A percentile compares a stretch with the other conserved stretches of the same genome.
These are phyloP conservation scores for Ceratosolen fusciceps DNA, from an alignment of 1,140 invertebrate genomes.

Conservation along the genomic window DNA sequence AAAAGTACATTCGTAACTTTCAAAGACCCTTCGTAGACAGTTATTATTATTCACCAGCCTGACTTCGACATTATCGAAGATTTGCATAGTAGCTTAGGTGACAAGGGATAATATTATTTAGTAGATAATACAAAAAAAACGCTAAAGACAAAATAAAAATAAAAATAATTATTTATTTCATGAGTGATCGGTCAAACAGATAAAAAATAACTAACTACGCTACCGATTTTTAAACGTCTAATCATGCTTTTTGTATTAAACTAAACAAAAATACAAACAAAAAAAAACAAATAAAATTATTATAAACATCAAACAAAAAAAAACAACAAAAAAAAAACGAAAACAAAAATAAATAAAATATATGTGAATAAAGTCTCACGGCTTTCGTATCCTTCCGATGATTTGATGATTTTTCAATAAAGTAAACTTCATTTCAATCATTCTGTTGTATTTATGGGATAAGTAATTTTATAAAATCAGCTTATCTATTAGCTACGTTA, in stretches of 20 bases:
- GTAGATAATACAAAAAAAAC: constrained; percentile 1
- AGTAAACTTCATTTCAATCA: not conserved
- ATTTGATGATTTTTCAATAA: constrained; percentile 15
- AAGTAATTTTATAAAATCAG: not conserved
- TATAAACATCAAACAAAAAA: constrained; percentile 19
- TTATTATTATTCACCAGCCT: not conserved
- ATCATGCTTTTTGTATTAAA: constrained; percentile 26
- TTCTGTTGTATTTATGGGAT: not conserved
- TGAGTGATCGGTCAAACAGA: not conserved
- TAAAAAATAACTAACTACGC: not conserved
- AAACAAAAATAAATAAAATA: constrained; percentile 13
- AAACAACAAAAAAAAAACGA: not conserved
- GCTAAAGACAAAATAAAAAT: constrained; percentile 1
- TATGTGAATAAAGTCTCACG: constrained; percentile 16
- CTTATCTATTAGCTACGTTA: not conserved
- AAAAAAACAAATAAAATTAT: not conserved
- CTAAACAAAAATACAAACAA: not conserved
- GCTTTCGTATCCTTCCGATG: constrained; percentile 7
- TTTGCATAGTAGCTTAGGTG: too few relatives aligned
- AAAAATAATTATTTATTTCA: not conserved
- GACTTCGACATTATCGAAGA: not conserved
- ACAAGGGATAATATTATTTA: not conserved
- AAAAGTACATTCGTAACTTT: not conserved
- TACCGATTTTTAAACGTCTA: not conserved
- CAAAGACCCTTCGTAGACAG: constrained; percentile 2